phyloP scores from a whole-genome alignment of 2,113 vertebrate species.

The Scopus umbretta region DNA sequence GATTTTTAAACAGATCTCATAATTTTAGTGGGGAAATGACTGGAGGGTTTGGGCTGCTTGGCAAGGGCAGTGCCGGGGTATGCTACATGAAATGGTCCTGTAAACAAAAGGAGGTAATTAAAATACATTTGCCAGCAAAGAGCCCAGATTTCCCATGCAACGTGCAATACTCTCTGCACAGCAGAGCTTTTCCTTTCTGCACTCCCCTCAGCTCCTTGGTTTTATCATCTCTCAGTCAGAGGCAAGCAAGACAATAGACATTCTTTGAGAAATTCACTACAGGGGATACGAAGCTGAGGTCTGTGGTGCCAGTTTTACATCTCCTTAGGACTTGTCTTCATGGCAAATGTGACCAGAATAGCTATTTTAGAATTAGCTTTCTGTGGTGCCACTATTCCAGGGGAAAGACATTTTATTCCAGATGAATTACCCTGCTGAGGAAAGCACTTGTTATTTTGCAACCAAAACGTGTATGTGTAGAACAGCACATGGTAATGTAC shows the following conservation, averaged over 20 bases:
- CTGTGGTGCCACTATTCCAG: background rate
- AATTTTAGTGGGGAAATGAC: background rate
- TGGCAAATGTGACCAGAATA: conserved; percentile 58
- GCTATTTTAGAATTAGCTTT: conserved; percentile 46
- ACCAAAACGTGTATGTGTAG: rapidly evolving
- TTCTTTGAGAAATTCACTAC: conserved; percentile 49
- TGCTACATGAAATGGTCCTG: background rate
- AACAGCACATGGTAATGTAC: background rate
- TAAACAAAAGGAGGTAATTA: conserved; percentile 20
- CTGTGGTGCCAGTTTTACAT: conserved; percentile 46
- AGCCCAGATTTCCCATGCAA: conserved; percentile 34
- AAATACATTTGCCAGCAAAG: conserved; percentile 20
- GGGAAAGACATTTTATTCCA: conserved; percentile 10
- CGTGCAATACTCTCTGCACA: background rate
- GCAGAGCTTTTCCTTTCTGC: conserved; percentile 25
- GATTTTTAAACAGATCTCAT: background rate
- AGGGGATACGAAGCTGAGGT: conserved; percentile 1
- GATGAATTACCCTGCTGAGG: background rate
- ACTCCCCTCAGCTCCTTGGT: conserved; percentile 30
- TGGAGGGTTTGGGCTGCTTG: background rate
- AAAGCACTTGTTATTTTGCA: background rate
- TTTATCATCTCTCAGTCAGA: conserved; percentile 54
- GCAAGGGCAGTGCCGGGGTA: background rate
- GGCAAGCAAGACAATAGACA: conserved; percentile 42
- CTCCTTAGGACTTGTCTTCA: conserved; percentile 23